Evolutionary conservation across 2,797 vertebrate genomes (phyloP), one percentile per base, ranked within the genome.

Genomic region (Argyrosomus regius): DNA sequence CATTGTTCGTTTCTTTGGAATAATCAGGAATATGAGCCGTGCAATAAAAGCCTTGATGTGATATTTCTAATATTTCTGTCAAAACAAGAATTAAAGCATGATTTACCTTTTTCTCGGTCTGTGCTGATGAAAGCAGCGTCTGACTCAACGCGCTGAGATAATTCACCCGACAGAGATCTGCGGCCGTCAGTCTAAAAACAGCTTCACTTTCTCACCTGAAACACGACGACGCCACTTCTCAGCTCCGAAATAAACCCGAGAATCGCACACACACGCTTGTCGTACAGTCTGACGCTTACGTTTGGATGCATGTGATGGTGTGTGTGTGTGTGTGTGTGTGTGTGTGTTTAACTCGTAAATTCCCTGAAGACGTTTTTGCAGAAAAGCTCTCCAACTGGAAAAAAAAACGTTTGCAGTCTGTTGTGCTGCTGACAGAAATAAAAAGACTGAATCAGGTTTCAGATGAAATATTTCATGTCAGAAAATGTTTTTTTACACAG

Each of bases 241-340:
- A 49, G 82, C 71, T 89, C 83, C 58, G 74, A 60, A 88, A 88
- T 88, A 87, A 76, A 91, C 35, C 64, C 0, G 82, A 81, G 81
- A 87, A 66, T 74, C 80, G 41, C 66, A 3, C 65, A 45, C 7
- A 7, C 35, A 31, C 6, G 5, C 17, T 22, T 18, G 8, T 0
- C 0, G 20, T 11, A 18, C 17, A 0, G 64, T 64, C 69, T 83
- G 70, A 72, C 64, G 0, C 73, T 66, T 17, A 20, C 26, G 9
- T 60, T n/a, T 17, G 0, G 45, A 10, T 60, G 73, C 71, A 74
- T 68, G 84, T 80, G 80, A 75, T 17, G 14, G n/a, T 18, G 50
- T n/a, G n/a, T 53, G 65, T 41, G 63, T 78, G 54, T 24, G 14
- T 58, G 14, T 49, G 52, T 48, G 52, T 48, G 46, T 60, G 54